phyloP scores from a whole-genome alignment of 1,140 invertebrate species.

The Aphelinus atriplicis region DNA sequence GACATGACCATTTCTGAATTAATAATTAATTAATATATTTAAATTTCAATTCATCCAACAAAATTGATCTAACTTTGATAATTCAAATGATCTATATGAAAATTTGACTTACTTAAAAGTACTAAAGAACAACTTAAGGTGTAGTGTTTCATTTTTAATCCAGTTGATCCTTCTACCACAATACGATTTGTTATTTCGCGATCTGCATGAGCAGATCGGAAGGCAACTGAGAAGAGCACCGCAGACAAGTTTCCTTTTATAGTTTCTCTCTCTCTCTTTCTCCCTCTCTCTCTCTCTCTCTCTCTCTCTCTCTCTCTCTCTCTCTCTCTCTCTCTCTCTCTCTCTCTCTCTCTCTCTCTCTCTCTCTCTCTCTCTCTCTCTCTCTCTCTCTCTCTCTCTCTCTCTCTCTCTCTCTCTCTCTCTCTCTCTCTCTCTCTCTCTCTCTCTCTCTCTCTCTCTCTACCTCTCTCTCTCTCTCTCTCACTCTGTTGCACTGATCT shows the following conservation, averaged over 20 bases:
- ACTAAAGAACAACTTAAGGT: background rate
- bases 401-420: too few relatives aligned
- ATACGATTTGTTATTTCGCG: background rate
- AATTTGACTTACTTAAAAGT: conserved; percentile 24
- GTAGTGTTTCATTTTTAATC: background rate
- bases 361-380: background rate
- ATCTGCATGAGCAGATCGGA: conserved; percentile 4
- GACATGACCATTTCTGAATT: too few relatives aligned
- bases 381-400: background rate
- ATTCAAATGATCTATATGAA: too few relatives aligned
- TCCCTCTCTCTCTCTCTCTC: too few relatives aligned
- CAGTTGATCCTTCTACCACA: background rate
- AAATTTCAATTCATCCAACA: background rate
- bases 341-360: too few relatives aligned
- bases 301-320: too few relatives aligned
- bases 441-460: too few relatives aligned
- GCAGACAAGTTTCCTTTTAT: conserved; percentile 44
- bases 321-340: too few relatives aligned
- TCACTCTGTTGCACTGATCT: too few relatives aligned
- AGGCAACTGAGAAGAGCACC: conserved; percentile 32
- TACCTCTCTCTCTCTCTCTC: too few relatives aligned
- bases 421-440: too few relatives aligned
- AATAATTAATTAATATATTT: background rate
- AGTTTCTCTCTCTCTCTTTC: conserved; percentile 33
- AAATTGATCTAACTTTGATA: background rate